Conservation (phyloP, 2,888 invertebrate species). For the Sphecodes monilicornis region DNA sequence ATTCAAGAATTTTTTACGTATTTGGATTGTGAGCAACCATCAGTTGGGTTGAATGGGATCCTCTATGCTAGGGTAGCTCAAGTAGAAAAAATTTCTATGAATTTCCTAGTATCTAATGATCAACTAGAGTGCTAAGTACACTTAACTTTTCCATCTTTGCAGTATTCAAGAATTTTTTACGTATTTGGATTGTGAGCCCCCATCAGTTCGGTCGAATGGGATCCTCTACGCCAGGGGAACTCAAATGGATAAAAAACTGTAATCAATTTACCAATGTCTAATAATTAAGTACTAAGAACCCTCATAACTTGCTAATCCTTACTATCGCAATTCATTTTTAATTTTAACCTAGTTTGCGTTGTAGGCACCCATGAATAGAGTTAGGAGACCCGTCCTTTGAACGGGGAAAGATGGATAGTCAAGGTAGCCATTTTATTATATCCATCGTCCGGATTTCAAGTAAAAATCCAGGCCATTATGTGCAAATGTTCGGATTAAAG, state of each 20-base stretch:
- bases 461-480: constrained; percentile 38
- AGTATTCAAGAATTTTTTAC: no score
- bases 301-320: neutral
- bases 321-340: neutral
- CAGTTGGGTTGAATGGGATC: no score
- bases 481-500: constrained; percentile 43
- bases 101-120: no score
- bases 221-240: neutral
- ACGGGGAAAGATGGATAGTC: constrained; percentile 8
- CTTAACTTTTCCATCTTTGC: no score
- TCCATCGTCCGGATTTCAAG: constrained; percentile 32
- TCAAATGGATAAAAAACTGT: neutral
- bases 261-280: neutral
- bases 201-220: neutral
- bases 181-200: neutral
- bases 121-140: no score
- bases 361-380: neutral
- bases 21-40: no score
- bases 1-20: no score
- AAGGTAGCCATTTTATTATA: constrained; percentile 37
- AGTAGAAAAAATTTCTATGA: no score
- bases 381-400: neutral
- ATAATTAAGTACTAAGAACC: neutral
- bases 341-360: neutral
- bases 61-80: no score